A percentile compares a stretch with the other conserved stretches of the same genome.
Evolutionary conservation across 2,888 invertebrate genomes (phyloP).

Genomic region (Erebia epiphron): DNA sequence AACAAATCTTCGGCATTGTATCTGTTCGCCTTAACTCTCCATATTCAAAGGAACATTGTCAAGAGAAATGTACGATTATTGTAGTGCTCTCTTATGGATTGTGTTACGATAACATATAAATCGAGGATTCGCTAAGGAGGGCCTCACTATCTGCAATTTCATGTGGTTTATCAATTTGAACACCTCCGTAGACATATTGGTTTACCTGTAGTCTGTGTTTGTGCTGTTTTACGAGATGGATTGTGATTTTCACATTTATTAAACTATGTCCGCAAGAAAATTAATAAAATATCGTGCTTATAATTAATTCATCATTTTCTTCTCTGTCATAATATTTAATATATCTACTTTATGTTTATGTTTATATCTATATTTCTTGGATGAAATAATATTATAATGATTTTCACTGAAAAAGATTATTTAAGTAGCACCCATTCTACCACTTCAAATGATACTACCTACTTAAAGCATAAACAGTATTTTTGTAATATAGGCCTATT

Average conservation of each 20-base stretch:
- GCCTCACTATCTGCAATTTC: slow-evolving; percentile 72
- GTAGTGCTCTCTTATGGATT: slow-evolving; percentile 77
- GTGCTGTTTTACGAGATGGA: slow-evolving; percentile 60
- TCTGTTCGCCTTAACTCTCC: slow-evolving; percentile 77
- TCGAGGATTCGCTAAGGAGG: slow-evolving; percentile 68
- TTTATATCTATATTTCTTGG: too few relatives aligned
- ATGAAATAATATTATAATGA: too few relatives aligned
- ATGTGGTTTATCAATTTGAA: slow-evolving; percentile 76
- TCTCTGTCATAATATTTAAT: too few relatives aligned
- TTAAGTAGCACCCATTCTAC: too few relatives aligned
- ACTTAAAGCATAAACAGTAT: too few relatives aligned
- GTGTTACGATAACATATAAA: slow-evolving; percentile 78
- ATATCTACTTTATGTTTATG: too few relatives aligned
- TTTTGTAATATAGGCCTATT: not conserved
- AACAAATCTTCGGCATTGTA: slow-evolving; percentile 81
- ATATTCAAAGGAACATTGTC: slow-evolving; percentile 81
- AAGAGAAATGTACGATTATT: slow-evolving; percentile 81
- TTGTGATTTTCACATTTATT: slow-evolving; percentile 41
- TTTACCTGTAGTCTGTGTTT: slow-evolving; percentile 62
- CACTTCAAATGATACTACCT: too few relatives aligned
- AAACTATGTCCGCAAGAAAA: slow-evolving; percentile 37
- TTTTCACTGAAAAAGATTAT: too few relatives aligned
- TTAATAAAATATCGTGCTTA: slow-evolving; percentile 26
- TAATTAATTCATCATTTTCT: not conserved
- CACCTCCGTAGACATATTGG: slow-evolving; percentile 70